These are phyloP conservation scores for Hemistola chrysoprasaria DNA, from an alignment of 2,888 invertebrate species.

Conservation along the genomic window DNA sequence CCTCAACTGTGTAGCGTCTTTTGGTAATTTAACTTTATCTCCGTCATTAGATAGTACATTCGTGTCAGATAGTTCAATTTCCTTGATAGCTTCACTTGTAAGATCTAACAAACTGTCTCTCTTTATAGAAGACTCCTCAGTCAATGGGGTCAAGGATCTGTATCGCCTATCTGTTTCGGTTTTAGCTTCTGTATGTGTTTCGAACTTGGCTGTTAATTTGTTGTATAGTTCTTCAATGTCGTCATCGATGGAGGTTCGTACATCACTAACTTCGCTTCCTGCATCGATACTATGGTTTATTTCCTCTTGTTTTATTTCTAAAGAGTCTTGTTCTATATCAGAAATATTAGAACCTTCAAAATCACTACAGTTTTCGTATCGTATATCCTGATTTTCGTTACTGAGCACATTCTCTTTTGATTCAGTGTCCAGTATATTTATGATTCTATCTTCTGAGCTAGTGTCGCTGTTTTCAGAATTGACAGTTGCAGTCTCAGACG, in stretches of 20 bases:
- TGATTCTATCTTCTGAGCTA: conserved; percentile 37
- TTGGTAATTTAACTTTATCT: conserved; percentile 46
- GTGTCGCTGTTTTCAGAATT: conserved; percentile 34
- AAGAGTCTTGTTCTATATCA: conserved; percentile 66
- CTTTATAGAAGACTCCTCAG: conserved; percentile 61
- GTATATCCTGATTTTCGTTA: conserved; percentile 34
- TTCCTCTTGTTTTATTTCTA: conserved; percentile 38
- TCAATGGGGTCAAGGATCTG: conserved; percentile 58
- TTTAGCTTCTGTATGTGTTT: conserved; percentile 33
- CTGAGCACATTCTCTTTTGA: conserved; percentile 36
- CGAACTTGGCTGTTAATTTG: conserved; percentile 50
- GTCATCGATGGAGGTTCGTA: conserved; percentile 39
- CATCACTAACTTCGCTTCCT: conserved; percentile 38
- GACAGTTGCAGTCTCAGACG: conserved; percentile 43
- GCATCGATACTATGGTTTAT: conserved; percentile 24
- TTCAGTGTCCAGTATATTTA: conserved; percentile 39
- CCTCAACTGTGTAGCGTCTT: conserved; percentile 43
- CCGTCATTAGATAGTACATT: conserved; percentile 21
- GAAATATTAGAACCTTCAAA: conserved; percentile 41
- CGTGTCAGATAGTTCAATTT: conserved; percentile 6
- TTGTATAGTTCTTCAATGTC: conserved; percentile 61
- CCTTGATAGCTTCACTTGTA: conserved; percentile 31
- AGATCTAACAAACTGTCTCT: conserved; percentile 52
- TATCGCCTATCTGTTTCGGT: conserved; percentile 37
- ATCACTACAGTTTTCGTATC: conserved; percentile 40